These are phyloP conservation scores for Cylindroiulus punctatus DNA, from an alignment of 2,888 invertebrate genomes.

Conservation along the genomic window DNA sequence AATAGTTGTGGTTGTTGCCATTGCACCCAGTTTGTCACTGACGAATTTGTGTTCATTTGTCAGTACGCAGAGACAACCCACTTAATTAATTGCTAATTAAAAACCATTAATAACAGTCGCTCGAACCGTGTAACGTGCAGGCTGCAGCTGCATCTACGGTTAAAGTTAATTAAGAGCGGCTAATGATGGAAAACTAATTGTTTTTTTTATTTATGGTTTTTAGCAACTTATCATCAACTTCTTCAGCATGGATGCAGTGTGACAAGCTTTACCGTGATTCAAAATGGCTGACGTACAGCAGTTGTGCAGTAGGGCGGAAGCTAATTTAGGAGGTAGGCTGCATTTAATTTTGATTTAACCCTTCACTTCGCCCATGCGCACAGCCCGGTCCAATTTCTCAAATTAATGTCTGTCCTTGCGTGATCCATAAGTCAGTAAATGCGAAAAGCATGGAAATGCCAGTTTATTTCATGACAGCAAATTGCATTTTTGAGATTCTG, in stretches of 20 bases:
- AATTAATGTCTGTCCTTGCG: neutral
- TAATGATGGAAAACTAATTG: neutral
- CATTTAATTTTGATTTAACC: neutral
- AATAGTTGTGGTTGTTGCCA: neutral
- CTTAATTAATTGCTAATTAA: neutral
- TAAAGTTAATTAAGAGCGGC: constrained; percentile 3
- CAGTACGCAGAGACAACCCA: neutral
- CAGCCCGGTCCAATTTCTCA: neutral
- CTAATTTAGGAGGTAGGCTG: constrained; percentile 18
- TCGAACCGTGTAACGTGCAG: neutral
- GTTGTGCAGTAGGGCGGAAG: neutral
- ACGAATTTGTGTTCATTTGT: constrained; percentile 18
- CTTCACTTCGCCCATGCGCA: neutral
- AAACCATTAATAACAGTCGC: neutral
- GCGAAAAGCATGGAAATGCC: neutral
- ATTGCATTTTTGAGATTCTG: neutral
- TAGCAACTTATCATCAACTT: neutral
- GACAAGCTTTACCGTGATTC: neutral
- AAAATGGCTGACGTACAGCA: constrained; percentile 7
- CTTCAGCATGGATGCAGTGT: neutral
- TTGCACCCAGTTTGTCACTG: neutral
- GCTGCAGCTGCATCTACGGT: neutral
- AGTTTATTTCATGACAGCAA: neutral
- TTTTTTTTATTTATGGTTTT: neutral
- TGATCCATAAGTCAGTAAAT: neutral